Evolutionary conservation across 2,888 invertebrate species (phyloP).

Genomic region (Brachyopa scutellaris): DNA sequence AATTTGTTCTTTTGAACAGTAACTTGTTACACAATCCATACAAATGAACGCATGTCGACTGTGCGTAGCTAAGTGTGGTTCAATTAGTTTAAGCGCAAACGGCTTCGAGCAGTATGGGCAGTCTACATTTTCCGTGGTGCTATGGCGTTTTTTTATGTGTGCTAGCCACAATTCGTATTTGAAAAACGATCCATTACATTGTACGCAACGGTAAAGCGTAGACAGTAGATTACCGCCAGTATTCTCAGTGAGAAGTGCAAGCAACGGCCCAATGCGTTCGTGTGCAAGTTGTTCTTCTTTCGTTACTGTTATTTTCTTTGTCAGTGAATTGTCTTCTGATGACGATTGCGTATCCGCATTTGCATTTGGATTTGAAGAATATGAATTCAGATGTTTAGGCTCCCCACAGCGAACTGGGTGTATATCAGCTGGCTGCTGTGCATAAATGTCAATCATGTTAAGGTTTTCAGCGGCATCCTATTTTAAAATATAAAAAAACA

Average conservation of each 20-base stretch:
- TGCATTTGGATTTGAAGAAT: neutral
- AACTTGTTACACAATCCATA: conserved; percentile 31
- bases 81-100: neutral
- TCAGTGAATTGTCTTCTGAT: neutral
- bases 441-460: conserved; percentile 6
- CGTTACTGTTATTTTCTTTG: no score
- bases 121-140: neutral
- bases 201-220: conserved; percentile 72
- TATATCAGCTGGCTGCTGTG: neutral
- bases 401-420: neutral
- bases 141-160: conserved; percentile 72
- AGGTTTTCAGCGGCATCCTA: conserved; percentile 47
- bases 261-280: conserved; percentile 3
- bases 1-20: conserved; percentile 11
- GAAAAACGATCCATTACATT: conserved; percentile 74
- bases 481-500: neutral
- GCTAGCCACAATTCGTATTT: conserved; percentile 72
- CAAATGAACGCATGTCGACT: conserved; percentile 40
- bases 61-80: conserved; percentile 24
- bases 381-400: neutral
- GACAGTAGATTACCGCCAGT: conserved; percentile 29
- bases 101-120: conserved; percentile 33
- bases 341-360: neutral
- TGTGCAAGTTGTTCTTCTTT: conserved; percentile 3
- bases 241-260: conserved; percentile 43